Conservation (phyloP, 1,140 invertebrate genomes). For the Magallana angulata region DNA sequence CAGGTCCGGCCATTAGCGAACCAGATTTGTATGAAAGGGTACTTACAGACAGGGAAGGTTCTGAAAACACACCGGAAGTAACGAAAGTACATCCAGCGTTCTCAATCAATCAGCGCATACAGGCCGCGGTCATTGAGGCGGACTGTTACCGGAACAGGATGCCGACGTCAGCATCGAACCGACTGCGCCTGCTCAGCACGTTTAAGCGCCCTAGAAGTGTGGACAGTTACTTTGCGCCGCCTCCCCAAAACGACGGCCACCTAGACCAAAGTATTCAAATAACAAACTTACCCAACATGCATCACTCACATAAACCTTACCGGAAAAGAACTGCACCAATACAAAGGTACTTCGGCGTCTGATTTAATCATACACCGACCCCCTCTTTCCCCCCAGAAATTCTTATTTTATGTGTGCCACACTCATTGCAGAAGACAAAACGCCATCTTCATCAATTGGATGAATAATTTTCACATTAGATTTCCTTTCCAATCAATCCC, state of each 20-base stretch:
- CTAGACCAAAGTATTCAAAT: conserved; percentile 31
- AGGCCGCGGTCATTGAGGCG: conserved; percentile 3
- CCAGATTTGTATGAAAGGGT: conserved; percentile 4
- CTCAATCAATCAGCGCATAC: conserved; percentile 14
- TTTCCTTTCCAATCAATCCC: too few relatives aligned
- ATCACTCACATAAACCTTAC: not conserved
- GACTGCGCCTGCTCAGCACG: conserved; percentile 32
- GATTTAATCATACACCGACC: too few relatives aligned
- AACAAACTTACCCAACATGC: conserved; percentile 12
- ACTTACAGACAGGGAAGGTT: not conserved
- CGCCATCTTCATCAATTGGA: too few relatives aligned
- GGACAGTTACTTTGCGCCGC: conserved; percentile 20
- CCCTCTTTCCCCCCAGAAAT: too few relatives aligned
- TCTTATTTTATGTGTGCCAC: too few relatives aligned
- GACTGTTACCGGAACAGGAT: conserved; percentile 19
- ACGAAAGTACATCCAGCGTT: conserved; percentile 5
- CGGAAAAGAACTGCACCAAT: conserved; percentile 11
- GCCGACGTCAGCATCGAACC: conserved; percentile 1
- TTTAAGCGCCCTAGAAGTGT: conserved; percentile 41
- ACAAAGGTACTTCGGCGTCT: not conserved
- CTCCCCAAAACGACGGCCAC: not conserved
- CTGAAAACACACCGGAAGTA: not conserved
- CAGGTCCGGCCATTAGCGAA: not conserved
- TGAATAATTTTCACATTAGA: too few relatives aligned
- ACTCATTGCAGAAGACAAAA: too few relatives aligned